These are phyloP conservation scores for Aspidiotus rigidus DNA, from an alignment of 2,888 invertebrate species.

Conservation along the genomic window DNA sequence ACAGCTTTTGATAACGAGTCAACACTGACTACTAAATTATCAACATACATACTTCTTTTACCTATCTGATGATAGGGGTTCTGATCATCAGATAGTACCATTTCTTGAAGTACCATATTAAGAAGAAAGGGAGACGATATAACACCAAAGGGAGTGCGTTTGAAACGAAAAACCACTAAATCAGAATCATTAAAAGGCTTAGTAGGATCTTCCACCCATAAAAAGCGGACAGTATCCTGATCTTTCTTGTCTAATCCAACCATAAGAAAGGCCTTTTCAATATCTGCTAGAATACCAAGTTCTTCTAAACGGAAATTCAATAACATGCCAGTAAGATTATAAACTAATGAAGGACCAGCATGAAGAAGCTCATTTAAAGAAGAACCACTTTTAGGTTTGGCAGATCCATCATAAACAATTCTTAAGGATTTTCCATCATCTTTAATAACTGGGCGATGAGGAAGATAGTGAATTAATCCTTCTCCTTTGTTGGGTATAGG, in stretches of 20 bases:
- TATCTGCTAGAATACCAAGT: not conserved
- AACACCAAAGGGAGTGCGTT: not conserved
- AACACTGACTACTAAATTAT: constrained; percentile 5
- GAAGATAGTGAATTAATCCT: not conserved
- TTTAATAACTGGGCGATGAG: not conserved
- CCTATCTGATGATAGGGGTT: not conserved
- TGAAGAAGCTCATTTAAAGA: not conserved
- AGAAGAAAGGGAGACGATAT: not conserved
- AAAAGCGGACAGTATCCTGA: not conserved
- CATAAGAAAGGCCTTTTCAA: constrained; percentile 10
- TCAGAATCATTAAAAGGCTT: not conserved
- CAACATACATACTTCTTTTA: not conserved
- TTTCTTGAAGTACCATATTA: not conserved
- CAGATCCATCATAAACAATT: not conserved
- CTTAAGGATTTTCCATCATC: not conserved
- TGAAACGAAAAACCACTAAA: not conserved
- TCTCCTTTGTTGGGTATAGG: not conserved
- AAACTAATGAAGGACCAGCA: not conserved
- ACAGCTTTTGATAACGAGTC: not conserved
- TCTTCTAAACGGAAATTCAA: not conserved
- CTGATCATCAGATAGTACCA: not conserved
- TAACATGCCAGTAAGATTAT: not conserved
- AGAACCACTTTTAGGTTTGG: not conserved
- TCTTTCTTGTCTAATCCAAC: not conserved
- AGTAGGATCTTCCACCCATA: not conserved